Conservation (phyloP, 2,113 vertebrate species). For the Muscicapa adusta region DNA sequence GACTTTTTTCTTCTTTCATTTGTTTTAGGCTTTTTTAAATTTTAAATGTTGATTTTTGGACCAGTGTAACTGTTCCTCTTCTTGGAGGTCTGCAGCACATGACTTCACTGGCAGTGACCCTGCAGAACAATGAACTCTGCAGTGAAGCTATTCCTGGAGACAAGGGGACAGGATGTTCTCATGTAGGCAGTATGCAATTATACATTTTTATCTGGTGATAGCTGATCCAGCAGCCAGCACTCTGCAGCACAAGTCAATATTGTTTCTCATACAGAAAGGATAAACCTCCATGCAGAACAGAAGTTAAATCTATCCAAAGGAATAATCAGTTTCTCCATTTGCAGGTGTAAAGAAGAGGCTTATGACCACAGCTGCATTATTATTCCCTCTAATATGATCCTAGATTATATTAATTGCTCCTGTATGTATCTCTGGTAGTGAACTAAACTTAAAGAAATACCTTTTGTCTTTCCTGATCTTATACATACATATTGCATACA, state of each 20-base stretch:
- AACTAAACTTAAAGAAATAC: not conserved
- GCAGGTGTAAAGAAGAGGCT: slow-evolving; percentile 11
- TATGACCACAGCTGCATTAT: not conserved
- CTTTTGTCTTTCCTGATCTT: not conserved
- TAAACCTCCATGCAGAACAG: not conserved
- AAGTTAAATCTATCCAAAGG: not conserved
- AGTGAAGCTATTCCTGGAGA: slow-evolving; percentile 37
- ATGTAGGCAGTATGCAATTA: slow-evolving; percentile 31
- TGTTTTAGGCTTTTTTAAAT: rapidly evolving
- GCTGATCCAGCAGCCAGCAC: not conserved
- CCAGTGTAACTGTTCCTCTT: not conserved
- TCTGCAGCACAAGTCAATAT: not conserved
- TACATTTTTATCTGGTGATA: slow-evolving; percentile 11
- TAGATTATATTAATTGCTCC: not conserved
- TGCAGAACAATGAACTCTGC: not conserved
- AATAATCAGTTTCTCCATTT: not conserved
- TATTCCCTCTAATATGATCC: not conserved
- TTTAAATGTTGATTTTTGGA: not conserved
- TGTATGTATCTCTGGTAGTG: not conserved
- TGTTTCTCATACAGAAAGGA: not conserved
- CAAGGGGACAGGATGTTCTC: not conserved
- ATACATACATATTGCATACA: not conserved
- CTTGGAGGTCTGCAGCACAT: not conserved
- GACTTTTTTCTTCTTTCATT: not conserved
- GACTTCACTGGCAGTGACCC: not conserved